A percentile compares a stretch with the other conserved stretches of the same genome.
Conservation (phyloP, 2,113 vertebrate genomes). For the Misgurnus mizolepis region DNA sequence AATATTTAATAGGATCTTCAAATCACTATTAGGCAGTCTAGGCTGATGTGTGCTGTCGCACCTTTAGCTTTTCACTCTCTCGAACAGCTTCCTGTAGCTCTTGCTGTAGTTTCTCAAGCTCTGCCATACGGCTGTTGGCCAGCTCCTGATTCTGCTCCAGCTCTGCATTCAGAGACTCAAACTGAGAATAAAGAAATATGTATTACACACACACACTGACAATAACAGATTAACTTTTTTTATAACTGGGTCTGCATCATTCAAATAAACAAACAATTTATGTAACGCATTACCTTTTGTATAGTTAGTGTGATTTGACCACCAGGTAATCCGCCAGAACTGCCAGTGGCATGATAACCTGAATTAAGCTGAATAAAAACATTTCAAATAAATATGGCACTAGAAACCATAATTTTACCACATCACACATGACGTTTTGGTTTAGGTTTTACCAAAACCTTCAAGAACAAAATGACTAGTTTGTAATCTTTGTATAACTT, state of each 20-base stretch:
- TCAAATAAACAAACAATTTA: background rate
- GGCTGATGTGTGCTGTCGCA: slow-evolving; percentile 55
- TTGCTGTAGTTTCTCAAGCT: slow-evolving; percentile 88
- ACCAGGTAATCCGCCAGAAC: slow-evolving; percentile 86
- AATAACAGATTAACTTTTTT: background rate
- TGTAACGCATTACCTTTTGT: slow-evolving; percentile 81
- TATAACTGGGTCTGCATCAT: background rate
- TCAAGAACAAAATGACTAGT: background rate
- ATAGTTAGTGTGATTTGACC: slow-evolving; percentile 93
- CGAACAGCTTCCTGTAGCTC: slow-evolving; percentile 89
- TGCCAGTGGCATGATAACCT: slow-evolving; percentile 85
- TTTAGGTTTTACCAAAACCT: no score
- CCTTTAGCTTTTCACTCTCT: slow-evolving; percentile 89
- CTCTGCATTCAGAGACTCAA: slow-evolving; percentile 91
- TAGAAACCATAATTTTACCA: background rate
- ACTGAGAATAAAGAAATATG: slow-evolving; percentile 67
- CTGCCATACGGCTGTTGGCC: slow-evolving; percentile 90
- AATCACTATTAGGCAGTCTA: background rate
- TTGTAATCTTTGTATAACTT: background rate
- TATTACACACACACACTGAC: background rate
- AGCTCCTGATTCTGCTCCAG: slow-evolving; percentile 91
- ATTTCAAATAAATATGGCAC: no score
- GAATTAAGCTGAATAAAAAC: slow-evolving; percentile 80
- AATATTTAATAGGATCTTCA: background rate
- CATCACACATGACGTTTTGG: no score